Percentiles rank a stretch among this genome's conserved stretches.
These are phyloP conservation scores for Apis cerana DNA, from an alignment of 1,140 invertebrate species.

Conservation along the genomic window DNA sequence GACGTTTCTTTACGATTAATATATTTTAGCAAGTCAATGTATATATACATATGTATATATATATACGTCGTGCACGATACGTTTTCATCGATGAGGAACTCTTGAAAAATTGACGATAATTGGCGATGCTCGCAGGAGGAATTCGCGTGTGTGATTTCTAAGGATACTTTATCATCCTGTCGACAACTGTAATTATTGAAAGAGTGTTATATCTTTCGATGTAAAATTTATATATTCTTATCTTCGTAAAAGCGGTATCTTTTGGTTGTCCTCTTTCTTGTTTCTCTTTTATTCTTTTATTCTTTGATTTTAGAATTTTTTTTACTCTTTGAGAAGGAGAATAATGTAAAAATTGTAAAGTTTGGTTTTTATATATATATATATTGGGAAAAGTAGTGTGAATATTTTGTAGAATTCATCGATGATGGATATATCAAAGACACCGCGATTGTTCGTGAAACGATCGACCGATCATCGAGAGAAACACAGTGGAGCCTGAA, in stretches of 20 bases:
- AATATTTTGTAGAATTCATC: too few relatives aligned
- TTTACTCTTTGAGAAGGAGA: neutral
- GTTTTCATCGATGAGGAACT: too few relatives aligned
- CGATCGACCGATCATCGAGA: constrained; percentile 41
- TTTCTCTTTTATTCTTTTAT: too few relatives aligned
- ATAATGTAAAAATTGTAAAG: neutral
- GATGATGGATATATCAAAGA: constrained; percentile 20
- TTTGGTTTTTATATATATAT: neutral
- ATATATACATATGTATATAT: too few relatives aligned
- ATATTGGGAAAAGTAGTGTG: too few relatives aligned
- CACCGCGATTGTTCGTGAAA: constrained; percentile 3
- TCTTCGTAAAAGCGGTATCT: neutral
- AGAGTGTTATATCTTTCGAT: neutral
- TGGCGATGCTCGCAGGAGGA: neutral
- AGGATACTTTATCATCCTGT: neutral
- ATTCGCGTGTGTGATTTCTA: constrained; percentile 13
- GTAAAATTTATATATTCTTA: neutral
- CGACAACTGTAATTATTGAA: constrained; percentile 14
- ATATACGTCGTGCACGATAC: too few relatives aligned
- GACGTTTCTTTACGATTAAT: neutral
- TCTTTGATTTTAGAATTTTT: too few relatives aligned
- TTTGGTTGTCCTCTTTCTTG: too few relatives aligned
- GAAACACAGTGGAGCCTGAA: constrained; percentile 38
- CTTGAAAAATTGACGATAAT: neutral
- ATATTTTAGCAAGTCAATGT: neutral